phyloP scores from a whole-genome alignment of 1,140 invertebrate genomes.

The Rhagoletis pomonella region DNA sequence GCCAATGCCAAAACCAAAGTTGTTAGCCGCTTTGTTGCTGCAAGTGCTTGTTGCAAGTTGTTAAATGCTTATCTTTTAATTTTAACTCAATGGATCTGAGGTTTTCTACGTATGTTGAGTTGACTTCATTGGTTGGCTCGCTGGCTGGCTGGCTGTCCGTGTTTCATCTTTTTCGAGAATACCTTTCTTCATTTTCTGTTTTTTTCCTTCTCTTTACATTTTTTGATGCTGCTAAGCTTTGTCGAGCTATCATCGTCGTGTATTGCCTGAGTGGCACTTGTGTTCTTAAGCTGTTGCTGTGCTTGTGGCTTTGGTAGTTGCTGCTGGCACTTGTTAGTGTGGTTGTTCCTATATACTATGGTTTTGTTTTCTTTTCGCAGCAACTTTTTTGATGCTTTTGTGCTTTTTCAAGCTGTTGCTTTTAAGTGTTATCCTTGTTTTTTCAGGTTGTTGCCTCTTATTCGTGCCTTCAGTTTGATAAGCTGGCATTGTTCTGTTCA shows the following conservation, averaged over 20 bases:
- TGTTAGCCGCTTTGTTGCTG: constrained; percentile 1
- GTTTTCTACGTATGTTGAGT: neutral
- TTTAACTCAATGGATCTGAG: constrained; percentile 22
- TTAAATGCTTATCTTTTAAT: constrained; percentile 54
- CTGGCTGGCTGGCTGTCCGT: neutral
- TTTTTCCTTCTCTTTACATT: neutral
- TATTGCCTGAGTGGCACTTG: neutral
- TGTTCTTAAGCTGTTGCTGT: neutral
- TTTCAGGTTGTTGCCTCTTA: too few species aligned
- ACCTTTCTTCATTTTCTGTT: neutral
- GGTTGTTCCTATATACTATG: neutral
- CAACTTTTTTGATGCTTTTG: neutral
- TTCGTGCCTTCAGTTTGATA: neutral
- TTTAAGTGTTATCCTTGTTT: too few species aligned
- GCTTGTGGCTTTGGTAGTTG: neutral
- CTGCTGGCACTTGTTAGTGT: neutral
- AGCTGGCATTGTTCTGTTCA: neutral
- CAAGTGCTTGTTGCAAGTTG: constrained; percentile 48
- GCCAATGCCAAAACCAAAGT: constrained; percentile 39
- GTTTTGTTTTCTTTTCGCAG: neutral
- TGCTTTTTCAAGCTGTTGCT: too few species aligned
- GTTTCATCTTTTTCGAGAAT: neutral
- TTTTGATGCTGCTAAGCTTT: neutral
- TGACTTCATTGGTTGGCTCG: neutral
- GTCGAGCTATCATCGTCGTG: neutral